Evolutionary conservation across 2,888 invertebrate species (phyloP), one percentile per base, ranked within the genome.

Genomic region (Lycaena phlaeas): DNA sequence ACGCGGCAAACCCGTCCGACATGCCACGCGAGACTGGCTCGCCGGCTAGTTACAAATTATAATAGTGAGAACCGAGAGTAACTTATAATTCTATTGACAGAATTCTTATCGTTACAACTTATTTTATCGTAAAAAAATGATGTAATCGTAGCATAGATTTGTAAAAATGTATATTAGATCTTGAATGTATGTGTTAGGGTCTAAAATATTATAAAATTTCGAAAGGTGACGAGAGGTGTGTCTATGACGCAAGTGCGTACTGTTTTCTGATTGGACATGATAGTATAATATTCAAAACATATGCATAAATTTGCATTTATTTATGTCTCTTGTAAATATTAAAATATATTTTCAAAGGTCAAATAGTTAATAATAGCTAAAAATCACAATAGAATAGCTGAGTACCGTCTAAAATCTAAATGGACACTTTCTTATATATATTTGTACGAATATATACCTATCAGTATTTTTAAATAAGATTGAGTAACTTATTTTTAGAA

Each of bases 161-260:
- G 4, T 11, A 31, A 18, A 6, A 4, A 9, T 34, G 11, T 6
- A 18, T 34, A 18, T 12, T 22, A 6, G 34, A 2, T 34, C 34
- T 11, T 34, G 22, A 22, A 4, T 7, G 11, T 22, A 7, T 4
- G n/a, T 3, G 9, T 22, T 22, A 15, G 17, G 18, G 18, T 34
- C 9, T 2, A 34, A 22, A 22, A 22, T 30, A 25, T 7, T 12
- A 17, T 7, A 17, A 26, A 11, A n/a, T 7, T 4, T 2, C 15
- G 2, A 11, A 26, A n/a, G 18, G 31, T 17, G 2, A 22, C 9
- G 25, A 40, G 39, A 40, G 40, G 31, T 40, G 40, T 40, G 31
- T 40, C 31, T 7, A 12, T 40, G 31, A 40, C 40, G 40, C 31
- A 31, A 31, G 9, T 12, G 25, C 3, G 2, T n/a, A 10, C 10